Conservation (phyloP, 2,113 vertebrate genomes). For the Mobula birostris region DNA sequence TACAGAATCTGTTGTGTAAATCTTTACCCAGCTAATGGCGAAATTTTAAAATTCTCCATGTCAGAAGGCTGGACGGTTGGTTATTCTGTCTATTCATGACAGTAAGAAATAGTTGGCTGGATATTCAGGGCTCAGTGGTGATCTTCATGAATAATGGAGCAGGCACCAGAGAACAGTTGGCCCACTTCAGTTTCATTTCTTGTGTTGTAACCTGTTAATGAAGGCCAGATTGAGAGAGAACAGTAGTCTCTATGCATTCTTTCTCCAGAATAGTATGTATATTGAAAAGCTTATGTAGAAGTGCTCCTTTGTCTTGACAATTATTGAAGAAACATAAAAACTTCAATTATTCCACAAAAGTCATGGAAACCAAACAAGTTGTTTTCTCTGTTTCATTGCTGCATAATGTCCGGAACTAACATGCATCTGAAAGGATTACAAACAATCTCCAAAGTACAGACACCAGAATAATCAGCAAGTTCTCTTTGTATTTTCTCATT, state of each 20-base stretch:
- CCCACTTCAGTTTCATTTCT: no score
- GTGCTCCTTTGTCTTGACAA: neutral
- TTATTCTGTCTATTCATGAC: no score
- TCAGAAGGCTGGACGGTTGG: no score
- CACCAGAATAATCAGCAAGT: neutral
- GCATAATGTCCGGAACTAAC: neutral
- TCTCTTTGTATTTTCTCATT: neutral
- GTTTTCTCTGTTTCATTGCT: neutral
- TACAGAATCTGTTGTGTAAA: no score
- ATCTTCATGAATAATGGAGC: no score
- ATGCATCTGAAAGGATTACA: neutral
- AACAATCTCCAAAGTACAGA: neutral
- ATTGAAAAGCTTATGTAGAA: neutral
- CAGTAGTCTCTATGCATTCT: neutral
- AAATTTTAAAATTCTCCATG: no score
- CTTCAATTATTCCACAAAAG: neutral
- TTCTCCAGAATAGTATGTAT: neutral
- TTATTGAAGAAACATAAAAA: neutral
- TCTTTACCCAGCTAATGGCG: no score
- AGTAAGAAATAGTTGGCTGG: no score
- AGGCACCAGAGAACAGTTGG: no score
- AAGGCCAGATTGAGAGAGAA: neutral
- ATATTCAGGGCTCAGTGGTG: no score
- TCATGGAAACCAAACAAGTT: neutral
- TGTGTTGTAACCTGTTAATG: neutral